Percentiles rank a stretch among this genome's conserved stretches.
Conservation (phyloP, 2,888 invertebrate genomes). For the Eucriotettix oculatus region DNA sequence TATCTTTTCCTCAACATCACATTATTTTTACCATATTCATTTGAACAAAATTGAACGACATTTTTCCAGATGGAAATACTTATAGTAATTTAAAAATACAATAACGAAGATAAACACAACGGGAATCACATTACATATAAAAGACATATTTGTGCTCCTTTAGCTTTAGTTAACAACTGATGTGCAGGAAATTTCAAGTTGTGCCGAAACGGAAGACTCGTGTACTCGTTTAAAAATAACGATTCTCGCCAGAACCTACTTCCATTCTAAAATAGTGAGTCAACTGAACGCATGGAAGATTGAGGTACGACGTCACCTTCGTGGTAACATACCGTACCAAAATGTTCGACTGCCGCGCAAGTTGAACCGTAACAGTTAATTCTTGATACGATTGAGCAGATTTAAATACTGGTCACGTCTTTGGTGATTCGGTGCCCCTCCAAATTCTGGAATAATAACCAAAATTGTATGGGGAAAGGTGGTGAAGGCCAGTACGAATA, state of each 20-base stretch:
- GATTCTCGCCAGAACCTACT: background rate
- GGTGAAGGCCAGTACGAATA: too few species aligned
- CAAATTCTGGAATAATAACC: background rate
- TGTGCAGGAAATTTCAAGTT: conserved; percentile 11
- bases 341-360: background rate
- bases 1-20: background rate
- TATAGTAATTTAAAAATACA: conserved; percentile 4
- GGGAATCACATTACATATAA: conserved; percentile 9
- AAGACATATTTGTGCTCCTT: conserved; percentile 9
- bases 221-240: too few species aligned
- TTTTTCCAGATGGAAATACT: background rate
- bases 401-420: conserved; percentile 11
- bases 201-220: conserved; percentile 13
- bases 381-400: conserved; percentile 7
- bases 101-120: conserved; percentile 5
- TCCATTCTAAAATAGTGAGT: background rate
- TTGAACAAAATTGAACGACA: conserved; percentile 4
- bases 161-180: conserved; percentile 9
- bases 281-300: background rate
- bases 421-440: conserved; percentile 9
- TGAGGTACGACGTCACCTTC: background rate
- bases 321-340: too few species aligned
- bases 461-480: background rate
- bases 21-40: conserved; percentile 4
- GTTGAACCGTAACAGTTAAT: background rate